These are phyloP conservation scores for Drosophila fungiperda DNA, from an alignment of 2,888 invertebrate genomes.

Conservation along the genomic window DNA sequence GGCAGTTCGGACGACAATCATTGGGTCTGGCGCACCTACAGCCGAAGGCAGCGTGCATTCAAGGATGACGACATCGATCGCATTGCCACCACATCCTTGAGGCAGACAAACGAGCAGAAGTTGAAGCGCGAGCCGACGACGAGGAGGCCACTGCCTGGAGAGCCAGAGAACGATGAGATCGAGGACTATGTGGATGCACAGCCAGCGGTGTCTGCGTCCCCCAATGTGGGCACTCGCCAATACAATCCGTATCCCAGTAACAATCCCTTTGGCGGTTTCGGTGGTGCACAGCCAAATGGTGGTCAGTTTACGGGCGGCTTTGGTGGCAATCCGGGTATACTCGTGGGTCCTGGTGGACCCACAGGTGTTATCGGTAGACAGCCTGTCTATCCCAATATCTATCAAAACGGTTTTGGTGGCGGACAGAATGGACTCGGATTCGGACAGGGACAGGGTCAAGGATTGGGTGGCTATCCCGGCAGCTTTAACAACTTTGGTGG, in stretches of 20 bases:
- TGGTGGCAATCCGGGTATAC: conserved; percentile 70
- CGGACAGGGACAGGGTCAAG: conserved; percentile 10
- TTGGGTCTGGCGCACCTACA: conserved; percentile 82
- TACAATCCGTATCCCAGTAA: conserved; percentile 63
- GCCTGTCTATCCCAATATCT: conserved; percentile 51
- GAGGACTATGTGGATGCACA: conserved; percentile 82
- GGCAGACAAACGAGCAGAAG: conserved; percentile 52
- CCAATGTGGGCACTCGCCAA: conserved; percentile 78
- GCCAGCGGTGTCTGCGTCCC: conserved; percentile 56
- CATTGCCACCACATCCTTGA: conserved; percentile 38
- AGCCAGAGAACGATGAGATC: conserved; percentile 82
- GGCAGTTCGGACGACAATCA: conserved; percentile 60
- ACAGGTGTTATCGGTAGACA: conserved; percentile 83
- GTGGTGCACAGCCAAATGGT: conserved; percentile 45
- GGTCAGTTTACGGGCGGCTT: conserved; percentile 56
- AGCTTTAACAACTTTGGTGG: conserved; percentile 12
- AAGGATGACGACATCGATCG: conserved; percentile 51
- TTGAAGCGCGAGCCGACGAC: conserved; percentile 82
- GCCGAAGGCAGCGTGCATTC: conserved; percentile 67
- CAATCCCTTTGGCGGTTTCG: conserved; percentile 37
- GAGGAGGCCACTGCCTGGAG: conserved; percentile 74
- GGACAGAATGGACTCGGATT: conserved; percentile 59
- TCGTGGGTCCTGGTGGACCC: conserved; percentile 86
- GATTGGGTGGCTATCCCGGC: conserved; percentile 11
- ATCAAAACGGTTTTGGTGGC: conserved; percentile 62